Evolutionary conservation across 1,140 invertebrate species (phyloP).

Genomic region (Cephus cinctus): DNA sequence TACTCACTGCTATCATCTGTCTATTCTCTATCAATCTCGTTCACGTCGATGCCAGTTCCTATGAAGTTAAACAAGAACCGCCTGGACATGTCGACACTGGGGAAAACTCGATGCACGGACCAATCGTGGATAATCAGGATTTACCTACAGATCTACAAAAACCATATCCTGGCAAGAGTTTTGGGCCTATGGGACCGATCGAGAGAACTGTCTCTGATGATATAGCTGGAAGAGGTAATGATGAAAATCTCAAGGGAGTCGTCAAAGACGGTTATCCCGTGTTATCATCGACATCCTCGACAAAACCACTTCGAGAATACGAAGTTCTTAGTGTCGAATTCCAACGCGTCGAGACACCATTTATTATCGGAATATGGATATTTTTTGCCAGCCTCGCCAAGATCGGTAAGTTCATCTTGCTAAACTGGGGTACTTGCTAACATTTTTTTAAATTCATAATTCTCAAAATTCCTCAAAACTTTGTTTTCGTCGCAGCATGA

Average conservation of each 20-base stretch:
- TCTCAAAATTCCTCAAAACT: no score
- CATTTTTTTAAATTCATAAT: no score
- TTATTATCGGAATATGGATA: constrained; percentile 93
- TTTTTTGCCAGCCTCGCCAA: constrained; percentile 91
- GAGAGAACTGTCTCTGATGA: constrained; percentile 28
- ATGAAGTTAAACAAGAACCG: constrained; percentile 20
- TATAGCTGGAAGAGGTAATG: no score
- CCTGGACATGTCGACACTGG: constrained; percentile 14
- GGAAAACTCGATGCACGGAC: constrained; percentile 27
- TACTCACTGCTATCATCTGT: background rate
- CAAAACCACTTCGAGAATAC: constrained; percentile 54
- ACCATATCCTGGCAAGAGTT: constrained; percentile 42
- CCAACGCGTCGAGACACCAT: constrained; percentile 84
- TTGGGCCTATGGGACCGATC: constrained; percentile 47
- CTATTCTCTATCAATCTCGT: background rate
- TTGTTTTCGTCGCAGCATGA: no score
- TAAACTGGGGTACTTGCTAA: no score
- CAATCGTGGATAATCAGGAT: constrained; percentile 29
- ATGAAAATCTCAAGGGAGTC: no score
- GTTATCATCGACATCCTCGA: background rate
- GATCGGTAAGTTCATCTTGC: constrained; percentile 75
- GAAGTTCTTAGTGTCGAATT: constrained; percentile 83
- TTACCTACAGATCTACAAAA: constrained; percentile 27
- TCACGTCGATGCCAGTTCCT: constrained; percentile 7
- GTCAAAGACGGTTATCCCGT: no score